Base-by-base conservation (phyloP, 2,888 invertebrate genomes). In the Aporophyla nigra region DNA sequence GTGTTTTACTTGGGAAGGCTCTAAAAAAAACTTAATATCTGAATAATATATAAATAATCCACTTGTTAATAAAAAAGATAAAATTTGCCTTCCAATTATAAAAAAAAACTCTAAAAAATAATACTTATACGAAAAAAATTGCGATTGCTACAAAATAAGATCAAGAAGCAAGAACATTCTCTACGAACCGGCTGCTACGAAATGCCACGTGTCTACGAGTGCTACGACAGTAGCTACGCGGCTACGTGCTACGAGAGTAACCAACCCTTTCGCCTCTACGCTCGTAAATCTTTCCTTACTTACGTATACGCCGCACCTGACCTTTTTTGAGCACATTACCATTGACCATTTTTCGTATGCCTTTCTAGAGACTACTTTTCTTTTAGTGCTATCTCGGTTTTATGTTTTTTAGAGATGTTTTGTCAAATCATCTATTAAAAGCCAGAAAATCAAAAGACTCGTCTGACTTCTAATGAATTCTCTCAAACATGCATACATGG, bases 231-330 rank as follows among this genome's bases (percentile, higher is more conserved):
- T 54, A 43, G 24, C 65, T 78, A 81, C 61, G 82, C 33, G 21
- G 33, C 80, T 82, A 85, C 85, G 77, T 74, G 83, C 71, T 85
- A 85, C 83, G 63, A 54, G 71, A 43, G 49, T 33, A 19, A 53
- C 65, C 54, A 76, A 69, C 72, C 82, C 70, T 76, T 72, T 75
- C 14, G 51, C 43, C 16, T 54, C n/a, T 16, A 62, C 59, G 53
- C 53, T 49, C 82, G 67, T 82, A 84, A 82, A 85, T 83, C 85
- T 76, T 81, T 46, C 53, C n/a, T 70, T 72, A 76, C 71, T 62
- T 53, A 72, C 53, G 65, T 65, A 61, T 58, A 65, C 53, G 33
- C 24, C 80, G 49, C 49, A 84, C 67, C 80, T 68, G 68, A 80
- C 67, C 74, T 70, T 74, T 84, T 84, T 80, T 68, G 54, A 71